Base-by-base conservation (phyloP, 2,113 vertebrate species). In the Oncorhynchus mykiss region DNA sequence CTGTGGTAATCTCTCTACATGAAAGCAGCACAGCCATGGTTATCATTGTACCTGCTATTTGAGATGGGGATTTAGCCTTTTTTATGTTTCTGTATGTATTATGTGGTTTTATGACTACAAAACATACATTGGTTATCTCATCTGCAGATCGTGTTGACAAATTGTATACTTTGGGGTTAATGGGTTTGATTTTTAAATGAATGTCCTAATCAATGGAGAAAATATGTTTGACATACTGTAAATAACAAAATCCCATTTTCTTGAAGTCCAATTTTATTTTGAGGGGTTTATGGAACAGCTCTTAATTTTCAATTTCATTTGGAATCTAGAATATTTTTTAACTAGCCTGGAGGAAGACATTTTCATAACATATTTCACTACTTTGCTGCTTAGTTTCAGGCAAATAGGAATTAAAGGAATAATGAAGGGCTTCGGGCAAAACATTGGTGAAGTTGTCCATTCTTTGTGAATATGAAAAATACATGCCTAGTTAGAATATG, bases 1-100 rank as follows among this genome's bases (percentile, higher is more conserved):
- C 88, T 88, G 84, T 83, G 78, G 76, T 89, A 87, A 89, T 91
- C 84, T 87, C 82, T 84, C 81, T 75, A 80, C 91, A 84, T 82
- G 78, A 90, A 84, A 80, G 79, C 16, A 27, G 74, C 39, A 45
- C 75, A 74, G 20, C 5, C 76, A 67, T 14, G 12, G 62, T 75
- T 76, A 78, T 68, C 75, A 12, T 45, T 45, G 39, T 45, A 11
- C 39, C 39, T 45, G 39, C 8, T 12, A 45, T 45, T 45, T 45
- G 39, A 45, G 39, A 45, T 45, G 39, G 9, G 39, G 39, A 45
- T 45, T 45, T 11, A 45, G 39, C 39, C 9, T 45, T 45, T 45
- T 45, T 45, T 45, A 45, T 45, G 39, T 45, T 45, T 9, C 39
- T 45, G 39, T 45, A 45, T 45, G 39, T 45, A 11, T 11, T 9